phyloP scores from a whole-genome alignment of 2,113 vertebrate species.

The Festucalex cinctus region DNA sequence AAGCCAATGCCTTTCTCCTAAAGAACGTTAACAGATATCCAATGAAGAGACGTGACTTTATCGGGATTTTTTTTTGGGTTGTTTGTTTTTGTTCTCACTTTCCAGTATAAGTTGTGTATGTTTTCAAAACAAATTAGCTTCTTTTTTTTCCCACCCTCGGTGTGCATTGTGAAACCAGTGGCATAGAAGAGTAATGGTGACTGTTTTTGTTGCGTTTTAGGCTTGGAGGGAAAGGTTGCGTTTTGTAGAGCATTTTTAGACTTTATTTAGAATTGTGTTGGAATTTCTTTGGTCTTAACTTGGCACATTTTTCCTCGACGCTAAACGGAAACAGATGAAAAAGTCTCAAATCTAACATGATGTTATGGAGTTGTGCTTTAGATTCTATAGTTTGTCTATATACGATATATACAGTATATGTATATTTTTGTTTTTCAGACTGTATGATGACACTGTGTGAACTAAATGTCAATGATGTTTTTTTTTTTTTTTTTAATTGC shows the following conservation, averaged over 20 bases:
- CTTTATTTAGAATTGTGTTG: constrained; percentile 59
- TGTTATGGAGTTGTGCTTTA: constrained; percentile 70
- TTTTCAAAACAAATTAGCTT: constrained; percentile 44
- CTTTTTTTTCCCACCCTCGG: constrained; percentile 48
- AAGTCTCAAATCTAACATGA: constrained; percentile 68
- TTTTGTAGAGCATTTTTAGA: constrained; percentile 63
- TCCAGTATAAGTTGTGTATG: constrained; percentile 60
- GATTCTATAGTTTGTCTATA: constrained; percentile 68
- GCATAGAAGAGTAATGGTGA: constrained; percentile 72
- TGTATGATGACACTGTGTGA: constrained; percentile 70
- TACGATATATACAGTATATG: background rate
- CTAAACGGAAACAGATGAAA: constrained; percentile 42
- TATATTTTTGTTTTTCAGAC: constrained; percentile 60
- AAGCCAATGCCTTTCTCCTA: constrained; percentile 66
- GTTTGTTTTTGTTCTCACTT: constrained; percentile 46
- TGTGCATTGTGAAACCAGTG: constrained; percentile 73
- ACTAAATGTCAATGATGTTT: constrained; percentile 63
- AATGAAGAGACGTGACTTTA: constrained; percentile 67
- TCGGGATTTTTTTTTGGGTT: constrained; percentile 34
- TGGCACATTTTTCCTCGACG: constrained; percentile 43
- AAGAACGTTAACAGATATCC: constrained; percentile 35
- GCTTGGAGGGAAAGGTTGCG: constrained; percentile 65
- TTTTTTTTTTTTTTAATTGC: constrained; percentile 62
- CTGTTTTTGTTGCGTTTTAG: constrained; percentile 72
- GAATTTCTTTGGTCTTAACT: constrained; percentile 50